Evolutionary conservation across 2,888 invertebrate genomes (phyloP), one percentile per base, ranked within the genome.

Genomic region (Apamea epomidion): DNA sequence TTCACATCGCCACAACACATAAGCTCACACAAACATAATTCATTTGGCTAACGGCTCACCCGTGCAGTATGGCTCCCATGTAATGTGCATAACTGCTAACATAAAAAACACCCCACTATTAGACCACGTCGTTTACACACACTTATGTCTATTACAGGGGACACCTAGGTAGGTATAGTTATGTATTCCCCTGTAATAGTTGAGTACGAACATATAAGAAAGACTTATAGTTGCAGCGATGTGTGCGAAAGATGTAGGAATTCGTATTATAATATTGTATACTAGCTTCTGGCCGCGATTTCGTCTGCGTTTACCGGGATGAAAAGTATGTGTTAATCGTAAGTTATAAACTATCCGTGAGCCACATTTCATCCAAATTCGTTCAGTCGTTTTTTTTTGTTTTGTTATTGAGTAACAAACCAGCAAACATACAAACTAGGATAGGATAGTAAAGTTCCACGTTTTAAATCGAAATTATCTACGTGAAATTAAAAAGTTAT

Each of bases 21-120:
- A 69, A 62, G 67, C 58, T 29, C 67, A 81, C 76, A 74, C 29
- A 51, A 71, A 74, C 29, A 77, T 77, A 74, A 51, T 77, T 77
- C 7, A 68, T 74, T 58, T 54, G 45, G 32, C 62, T 51, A 48
- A 76, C 42, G 14, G 37, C 51, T 68, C 71, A 69, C 60, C 14
- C 70, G 54, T 16, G 82, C 62, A 71, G 37, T 71, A 65, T 45
- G 74, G 68, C 32, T 37, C n/a, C 37, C 71, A 68, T 21, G 25
- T 72, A 71, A 82, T 60, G 76, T 82, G 71, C 74, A 86, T 58
- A 74, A 86, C 42, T 74, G 48, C 71, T 60, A 37, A 82, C 84
- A 86, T 84, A 82, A 82, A 85, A 84, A 78, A 72, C 74, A 32
- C 71, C 73, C 78, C 48, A 45, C 74, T 78, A 73, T 78, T 69